phyloP scores from a whole-genome alignment of 92 coral and sea anemone genomes.

The Ricordea florida region DNA sequence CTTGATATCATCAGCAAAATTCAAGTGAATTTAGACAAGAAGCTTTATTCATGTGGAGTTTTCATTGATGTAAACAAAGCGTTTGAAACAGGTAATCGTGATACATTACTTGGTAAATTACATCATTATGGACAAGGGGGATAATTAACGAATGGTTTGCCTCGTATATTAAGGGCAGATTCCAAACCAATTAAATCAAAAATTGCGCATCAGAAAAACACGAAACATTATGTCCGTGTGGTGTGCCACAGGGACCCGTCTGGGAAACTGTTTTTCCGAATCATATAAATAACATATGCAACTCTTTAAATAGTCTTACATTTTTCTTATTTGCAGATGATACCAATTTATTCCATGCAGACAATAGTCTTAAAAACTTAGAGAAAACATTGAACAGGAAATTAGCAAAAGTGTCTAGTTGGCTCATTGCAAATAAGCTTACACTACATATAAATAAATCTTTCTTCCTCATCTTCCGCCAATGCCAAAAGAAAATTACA shows the following conservation, averaged over 20 bases:
- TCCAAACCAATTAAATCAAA: constrained; percentile 24
- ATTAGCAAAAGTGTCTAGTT: constrained; percentile 19
- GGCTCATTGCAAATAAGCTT: constrained; percentile 59
- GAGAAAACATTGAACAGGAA: constrained; percentile 28
- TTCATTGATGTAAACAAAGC: constrained; percentile 17
- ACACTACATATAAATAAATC: constrained; percentile 46
- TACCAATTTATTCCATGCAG: constrained; percentile 41
- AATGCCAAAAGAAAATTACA: constrained; percentile 38
- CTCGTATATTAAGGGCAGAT: constrained; percentile 28
- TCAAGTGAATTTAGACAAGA: constrained; percentile 10
- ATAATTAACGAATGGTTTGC: constrained; percentile 11
- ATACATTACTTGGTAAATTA: background rate
- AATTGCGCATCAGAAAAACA: background rate
- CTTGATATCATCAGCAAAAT: constrained; percentile 19
- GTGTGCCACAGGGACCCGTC: constrained; percentile 53
- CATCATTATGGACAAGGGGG: constrained; percentile 9
- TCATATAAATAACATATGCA: constrained; percentile 39
- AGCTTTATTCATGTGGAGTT: constrained; percentile 17
- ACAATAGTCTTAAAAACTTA: constrained; percentile 30
- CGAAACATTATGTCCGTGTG: background rate
- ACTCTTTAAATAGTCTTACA: constrained; percentile 2
- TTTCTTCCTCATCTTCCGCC: constrained; percentile 36
- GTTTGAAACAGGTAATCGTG: background rate
- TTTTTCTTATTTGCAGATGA: constrained; percentile 60
- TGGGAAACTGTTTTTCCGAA: constrained; percentile 47